A percentile compares a stretch with the other conserved stretches of the same genome.
Evolutionary conservation across 2,113 vertebrate genomes (phyloP).

Genomic region (Baryphthengus martii): DNA sequence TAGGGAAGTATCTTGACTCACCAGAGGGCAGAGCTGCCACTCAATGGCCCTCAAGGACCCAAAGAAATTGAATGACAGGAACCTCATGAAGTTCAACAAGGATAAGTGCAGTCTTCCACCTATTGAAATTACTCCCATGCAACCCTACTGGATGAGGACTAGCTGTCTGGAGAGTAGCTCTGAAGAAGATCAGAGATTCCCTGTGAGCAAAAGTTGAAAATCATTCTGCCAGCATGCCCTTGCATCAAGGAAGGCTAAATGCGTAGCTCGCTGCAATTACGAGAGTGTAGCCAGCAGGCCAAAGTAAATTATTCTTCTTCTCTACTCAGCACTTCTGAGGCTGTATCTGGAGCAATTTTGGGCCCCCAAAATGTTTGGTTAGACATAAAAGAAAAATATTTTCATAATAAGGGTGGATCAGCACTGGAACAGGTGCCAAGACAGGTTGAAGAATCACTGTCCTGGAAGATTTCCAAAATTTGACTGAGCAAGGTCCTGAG

Average conservation of each 20-base stretch:
- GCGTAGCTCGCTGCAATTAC: background rate
- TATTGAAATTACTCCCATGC: background rate
- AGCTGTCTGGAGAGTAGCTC: background rate
- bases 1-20: background rate
- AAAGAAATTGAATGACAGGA: background rate
- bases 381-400: conserved; percentile 26
- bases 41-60: background rate
- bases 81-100: background rate
- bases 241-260: conserved; percentile 24
- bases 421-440: conserved; percentile 7
- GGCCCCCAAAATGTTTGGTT: conserved; percentile 17
- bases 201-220: background rate
- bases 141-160: background rate
- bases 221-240: background rate
- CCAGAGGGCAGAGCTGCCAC: background rate
- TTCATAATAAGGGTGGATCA: conserved; percentile 14
- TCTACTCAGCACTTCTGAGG: conserved; percentile 22
- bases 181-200: background rate
- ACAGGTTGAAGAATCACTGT: conserved; percentile 6
- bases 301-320: conserved; percentile 32
- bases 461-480: conserved; percentile 27
- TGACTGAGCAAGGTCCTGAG: background rate
- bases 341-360: background rate
- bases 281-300: background rate
- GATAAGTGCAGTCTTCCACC: background rate